phyloP scores from a whole-genome alignment of 2,888 invertebrate species.

The Sinotaia quadrata region DNA sequence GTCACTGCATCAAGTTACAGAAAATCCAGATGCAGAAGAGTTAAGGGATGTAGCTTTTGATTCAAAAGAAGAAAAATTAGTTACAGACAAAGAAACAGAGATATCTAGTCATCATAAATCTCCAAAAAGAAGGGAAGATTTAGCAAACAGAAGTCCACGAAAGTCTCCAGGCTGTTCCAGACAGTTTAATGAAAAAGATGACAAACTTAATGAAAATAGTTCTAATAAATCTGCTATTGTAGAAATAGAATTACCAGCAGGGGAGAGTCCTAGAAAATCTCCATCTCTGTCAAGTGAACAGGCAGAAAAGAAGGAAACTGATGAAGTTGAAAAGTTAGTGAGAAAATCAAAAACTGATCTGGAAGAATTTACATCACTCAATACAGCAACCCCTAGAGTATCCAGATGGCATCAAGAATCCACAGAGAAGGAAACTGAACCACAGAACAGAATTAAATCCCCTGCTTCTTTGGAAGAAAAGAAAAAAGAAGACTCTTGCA shows the following conservation, averaged over 20 bases:
- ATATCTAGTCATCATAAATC: no score
- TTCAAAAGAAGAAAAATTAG: neutral
- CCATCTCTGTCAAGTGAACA: no score
- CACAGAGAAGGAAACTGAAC: no score
- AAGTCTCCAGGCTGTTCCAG: neutral
- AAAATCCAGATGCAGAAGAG: neutral
- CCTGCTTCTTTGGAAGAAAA: neutral
- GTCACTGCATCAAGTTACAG: neutral
- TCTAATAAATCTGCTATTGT: neutral
- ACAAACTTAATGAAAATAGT: neutral
- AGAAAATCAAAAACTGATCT: neutral
- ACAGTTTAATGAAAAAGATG: neutral
- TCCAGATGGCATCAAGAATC: neutral
- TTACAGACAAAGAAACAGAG: no score
- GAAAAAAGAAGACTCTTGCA: neutral
- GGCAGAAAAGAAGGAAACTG: no score
- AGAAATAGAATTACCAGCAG: no score
- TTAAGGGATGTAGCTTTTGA: neutral
- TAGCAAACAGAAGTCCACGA: neutral
- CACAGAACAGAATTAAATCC: no score
- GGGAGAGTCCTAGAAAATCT: slow-evolving; percentile 1
- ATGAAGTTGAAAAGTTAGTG: neutral
- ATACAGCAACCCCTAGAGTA: neutral
- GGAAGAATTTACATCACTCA: neutral
- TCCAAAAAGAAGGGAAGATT: neutral